Evolutionary conservation across 1,140 invertebrate species (phyloP).

Genomic region (Acromyrmex heyeri): DNA sequence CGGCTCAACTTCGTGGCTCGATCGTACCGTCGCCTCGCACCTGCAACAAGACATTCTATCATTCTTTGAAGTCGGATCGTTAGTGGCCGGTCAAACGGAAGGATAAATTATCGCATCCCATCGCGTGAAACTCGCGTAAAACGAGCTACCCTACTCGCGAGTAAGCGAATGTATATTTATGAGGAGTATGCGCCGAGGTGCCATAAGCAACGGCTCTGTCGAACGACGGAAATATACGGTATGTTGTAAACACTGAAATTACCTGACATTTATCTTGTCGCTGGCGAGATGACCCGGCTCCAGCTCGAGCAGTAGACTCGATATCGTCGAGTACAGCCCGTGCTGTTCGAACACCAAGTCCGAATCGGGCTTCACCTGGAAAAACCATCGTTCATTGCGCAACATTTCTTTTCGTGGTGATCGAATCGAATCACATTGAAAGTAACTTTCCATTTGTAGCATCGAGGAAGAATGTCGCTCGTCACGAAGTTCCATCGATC

Average conservation of each 20-base stretch:
- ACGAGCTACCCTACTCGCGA: not conserved
- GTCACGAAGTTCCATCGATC: constrained; percentile 3
- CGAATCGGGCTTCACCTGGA: constrained; percentile 81
- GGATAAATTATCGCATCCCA: constrained; percentile 43
- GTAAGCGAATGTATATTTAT: constrained; percentile 36
- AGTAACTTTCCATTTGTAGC: constrained; percentile 52
- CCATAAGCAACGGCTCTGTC: constrained; percentile 29
- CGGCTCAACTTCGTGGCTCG: constrained; percentile 69
- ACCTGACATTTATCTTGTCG: constrained; percentile 85
- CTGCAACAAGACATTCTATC: constrained; percentile 74
- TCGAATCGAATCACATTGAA: constrained; percentile 32
- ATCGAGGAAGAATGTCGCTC: constrained; percentile 44
- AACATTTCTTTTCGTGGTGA: constrained; percentile 18
- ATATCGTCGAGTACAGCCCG: constrained; percentile 81
- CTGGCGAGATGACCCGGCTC: constrained; percentile 82
- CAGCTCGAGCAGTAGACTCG: constrained; percentile 83
- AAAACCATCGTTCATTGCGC: constrained; percentile 27
- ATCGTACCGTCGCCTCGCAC: constrained; percentile 80
- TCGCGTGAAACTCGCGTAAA: constrained; percentile 51
- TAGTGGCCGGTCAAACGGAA: constrained; percentile 1
- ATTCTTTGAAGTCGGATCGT: constrained; percentile 13
- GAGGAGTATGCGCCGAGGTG: not conserved
- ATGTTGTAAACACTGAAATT: constrained; percentile 61
- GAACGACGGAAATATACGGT: constrained; percentile 50
- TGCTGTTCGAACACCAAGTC: constrained; percentile 77